A percentile compares a stretch with the other conserved stretches of the same genome.
phyloP scores from a whole-genome alignment of 2,888 invertebrate species.

The Acanthoscelides obtectus region DNA sequence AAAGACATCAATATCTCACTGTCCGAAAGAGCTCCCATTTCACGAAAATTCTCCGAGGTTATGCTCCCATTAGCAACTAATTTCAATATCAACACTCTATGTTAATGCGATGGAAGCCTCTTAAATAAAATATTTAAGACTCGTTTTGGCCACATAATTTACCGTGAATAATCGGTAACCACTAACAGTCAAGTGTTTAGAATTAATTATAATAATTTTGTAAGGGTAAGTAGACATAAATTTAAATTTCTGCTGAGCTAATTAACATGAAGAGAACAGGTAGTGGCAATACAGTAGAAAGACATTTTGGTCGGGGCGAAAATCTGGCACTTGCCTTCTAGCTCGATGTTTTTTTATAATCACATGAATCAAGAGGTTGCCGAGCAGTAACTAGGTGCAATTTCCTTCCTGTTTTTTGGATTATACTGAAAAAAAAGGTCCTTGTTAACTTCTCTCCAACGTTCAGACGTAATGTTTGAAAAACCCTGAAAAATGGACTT shows the following conservation, averaged over 20 bases:
- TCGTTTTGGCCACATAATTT: neutral
- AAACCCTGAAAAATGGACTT: too few species aligned
- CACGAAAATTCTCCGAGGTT: neutral
- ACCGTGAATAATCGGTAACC: neutral
- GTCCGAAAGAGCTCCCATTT: neutral
- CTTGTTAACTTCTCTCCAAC: too few species aligned
- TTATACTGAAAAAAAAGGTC: too few species aligned
- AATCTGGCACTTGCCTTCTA: too few species aligned
- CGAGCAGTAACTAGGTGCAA: too few species aligned
- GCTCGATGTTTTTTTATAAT: too few species aligned
- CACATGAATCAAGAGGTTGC: too few species aligned
- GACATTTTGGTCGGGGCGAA: too few species aligned
- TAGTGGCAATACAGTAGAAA: neutral
- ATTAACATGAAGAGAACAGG: neutral
- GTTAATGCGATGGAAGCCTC: neutral
- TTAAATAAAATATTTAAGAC: neutral
- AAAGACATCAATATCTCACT: neutral
- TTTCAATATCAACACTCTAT: neutral
- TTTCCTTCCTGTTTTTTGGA: too few species aligned
- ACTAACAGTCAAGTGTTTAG: neutral
- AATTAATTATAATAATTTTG: neutral
- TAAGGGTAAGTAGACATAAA: neutral
- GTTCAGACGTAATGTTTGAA: too few species aligned
- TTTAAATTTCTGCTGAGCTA: neutral
- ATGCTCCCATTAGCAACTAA: neutral